A percentile compares a stretch with the other conserved stretches of the same genome.
Evolutionary conservation across 1,140 invertebrate species (phyloP).

Genomic region (Formica selysi): DNA sequence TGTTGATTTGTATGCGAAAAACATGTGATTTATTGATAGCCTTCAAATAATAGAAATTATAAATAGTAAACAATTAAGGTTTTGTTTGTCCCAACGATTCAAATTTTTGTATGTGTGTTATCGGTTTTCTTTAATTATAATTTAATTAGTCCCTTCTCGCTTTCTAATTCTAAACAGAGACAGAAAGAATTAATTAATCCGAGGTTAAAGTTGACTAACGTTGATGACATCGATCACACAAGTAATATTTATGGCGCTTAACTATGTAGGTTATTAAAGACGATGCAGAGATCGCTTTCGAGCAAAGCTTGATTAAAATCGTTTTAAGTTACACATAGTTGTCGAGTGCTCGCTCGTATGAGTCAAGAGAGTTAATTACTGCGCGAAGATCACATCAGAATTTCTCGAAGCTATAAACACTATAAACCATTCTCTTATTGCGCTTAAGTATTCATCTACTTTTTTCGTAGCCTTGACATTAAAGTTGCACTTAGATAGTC

Average conservation of each 20-base stretch:
- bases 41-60: conserved; percentile 11
- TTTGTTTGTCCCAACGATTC: neutral
- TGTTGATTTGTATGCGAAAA: neutral
- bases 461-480: conserved; percentile 68
- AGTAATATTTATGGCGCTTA: conserved; percentile 48
- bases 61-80: neutral
- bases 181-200: conserved; percentile 29
- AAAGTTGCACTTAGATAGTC: conserved; percentile 46
- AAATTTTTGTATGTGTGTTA: too few relatives aligned
- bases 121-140: neutral
- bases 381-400: conserved; percentile 3
- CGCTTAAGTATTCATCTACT: neutral
- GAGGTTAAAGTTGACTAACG: conserved; percentile 33
- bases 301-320: conserved; percentile 51
- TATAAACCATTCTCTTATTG: conserved; percentile 1
- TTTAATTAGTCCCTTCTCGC: neutral
- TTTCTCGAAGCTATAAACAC: conserved; percentile 28
- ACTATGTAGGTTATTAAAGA: conserved; percentile 26
- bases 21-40: conserved; percentile 7
- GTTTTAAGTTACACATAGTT: conserved; percentile 45
- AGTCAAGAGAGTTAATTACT: conserved; percentile 7
- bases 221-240: neutral
- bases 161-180: neutral
- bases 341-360: conserved; percentile 13
- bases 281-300: neutral